Evolutionary conservation across 2,797 vertebrate genomes (phyloP), one percentile per base, ranked within the genome.

Genomic region (Morus bassanus): DNA sequence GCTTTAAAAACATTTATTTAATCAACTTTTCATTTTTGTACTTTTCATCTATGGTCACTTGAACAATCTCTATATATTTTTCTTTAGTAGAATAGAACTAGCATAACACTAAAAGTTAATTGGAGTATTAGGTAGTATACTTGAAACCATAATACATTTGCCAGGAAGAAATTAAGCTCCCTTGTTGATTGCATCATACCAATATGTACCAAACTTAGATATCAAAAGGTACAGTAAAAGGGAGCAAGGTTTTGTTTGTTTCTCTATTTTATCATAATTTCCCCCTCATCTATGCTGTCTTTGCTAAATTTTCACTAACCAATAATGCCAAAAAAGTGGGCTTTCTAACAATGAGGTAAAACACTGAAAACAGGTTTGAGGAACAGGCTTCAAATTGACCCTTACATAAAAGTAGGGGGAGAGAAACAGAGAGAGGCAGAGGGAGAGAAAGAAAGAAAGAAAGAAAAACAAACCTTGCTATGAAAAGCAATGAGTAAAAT

Each of bases 401-500:
- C 74, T 92, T 54, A 54, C 23, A 70, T 31, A 79, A 28, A 61
- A 70, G 14, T 7, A 46, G 25, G 18, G 46, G 10, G 24, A 25
- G 5, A 35, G 22, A 39, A 5, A 13, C 30, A 33, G 10, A 37
- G 2, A 12, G 9, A 19, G 10, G 72, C 7, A 13, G 9, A 12
- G 1, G 63, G 28, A 35, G 2, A 14, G 46, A 24, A 13, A 33
- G 6, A 54, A 28, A 45, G 33, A 51, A 24, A 8, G 53, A 30
- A 39, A 43, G 7, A 14, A 50, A 37, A 39, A 11, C 25, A 63
- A 48, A 80, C 31, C 97, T 97, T 97, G 97, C 95, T 97, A 93
- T 97, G 97, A 97, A 98, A 97, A 98, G 97, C 97, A 98, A 98
- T 97, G 97, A 96, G 97, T 98, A 98, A 97, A 98, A 98, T 98